Evolutionary conservation across 2,797 vertebrate species (phyloP).

Genomic region (Premnoplex brunnescens): DNA sequence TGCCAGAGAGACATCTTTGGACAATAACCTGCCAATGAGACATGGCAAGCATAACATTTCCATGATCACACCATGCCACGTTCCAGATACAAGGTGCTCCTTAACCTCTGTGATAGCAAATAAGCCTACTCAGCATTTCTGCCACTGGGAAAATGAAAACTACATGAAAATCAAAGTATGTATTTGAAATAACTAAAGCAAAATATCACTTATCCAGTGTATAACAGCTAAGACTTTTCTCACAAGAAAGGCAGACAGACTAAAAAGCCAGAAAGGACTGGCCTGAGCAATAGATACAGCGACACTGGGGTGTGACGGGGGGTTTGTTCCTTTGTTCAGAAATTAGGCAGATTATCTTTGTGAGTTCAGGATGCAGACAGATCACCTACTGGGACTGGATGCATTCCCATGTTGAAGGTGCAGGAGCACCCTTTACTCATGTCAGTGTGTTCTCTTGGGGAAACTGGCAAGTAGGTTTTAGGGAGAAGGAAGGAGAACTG

Average conservation of each 20-base stretch:
- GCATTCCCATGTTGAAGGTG: neutral
- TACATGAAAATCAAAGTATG: neutral
- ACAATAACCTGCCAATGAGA: slow-evolving; percentile 87
- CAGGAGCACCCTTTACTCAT: neutral
- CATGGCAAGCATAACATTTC: neutral
- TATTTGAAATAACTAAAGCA: neutral
- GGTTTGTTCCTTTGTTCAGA: neutral
- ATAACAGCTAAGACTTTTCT: neutral
- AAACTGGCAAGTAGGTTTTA: neutral
- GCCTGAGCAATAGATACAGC: neutral
- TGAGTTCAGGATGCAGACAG: neutral
- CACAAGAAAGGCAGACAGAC: neutral
- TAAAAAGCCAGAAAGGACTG: neutral
- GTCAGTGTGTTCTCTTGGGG: neutral
- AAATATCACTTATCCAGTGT: neutral
- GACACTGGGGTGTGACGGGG: neutral
- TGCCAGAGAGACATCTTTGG: slow-evolving; percentile 93
- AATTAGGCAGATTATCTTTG: neutral
- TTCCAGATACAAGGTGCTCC: neutral
- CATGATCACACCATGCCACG: neutral
- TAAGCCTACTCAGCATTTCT: neutral
- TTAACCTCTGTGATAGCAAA: neutral
- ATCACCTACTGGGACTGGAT: neutral
- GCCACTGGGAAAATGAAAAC: neutral
- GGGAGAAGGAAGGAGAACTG: neutral